These are phyloP conservation scores for Agonopterix heracliana DNA, from an alignment of 2,888 invertebrate genomes.

Conservation along the genomic window DNA sequence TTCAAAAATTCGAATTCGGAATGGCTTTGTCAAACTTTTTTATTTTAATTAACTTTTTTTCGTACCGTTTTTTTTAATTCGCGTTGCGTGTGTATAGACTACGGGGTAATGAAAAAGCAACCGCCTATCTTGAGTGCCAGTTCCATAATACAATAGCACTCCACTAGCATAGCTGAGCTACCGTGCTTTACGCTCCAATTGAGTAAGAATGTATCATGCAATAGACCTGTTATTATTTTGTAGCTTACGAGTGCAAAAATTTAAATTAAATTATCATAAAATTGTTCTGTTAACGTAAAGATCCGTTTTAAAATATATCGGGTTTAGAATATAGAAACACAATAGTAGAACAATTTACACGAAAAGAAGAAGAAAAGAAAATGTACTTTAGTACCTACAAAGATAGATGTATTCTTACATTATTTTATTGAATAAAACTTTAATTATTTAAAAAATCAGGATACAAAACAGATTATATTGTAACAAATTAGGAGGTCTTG, in stretches of 20 bases:
- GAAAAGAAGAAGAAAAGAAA: too few species aligned
- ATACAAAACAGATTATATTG: too few species aligned
- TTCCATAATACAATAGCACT: slow-evolving; percentile 41
- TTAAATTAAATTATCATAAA: too few species aligned
- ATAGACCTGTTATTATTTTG: slow-evolving; percentile 15
- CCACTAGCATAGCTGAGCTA: slow-evolving; percentile 39
- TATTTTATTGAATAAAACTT: too few species aligned
- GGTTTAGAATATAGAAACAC: too few species aligned
- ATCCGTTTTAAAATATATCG: too few species aligned
- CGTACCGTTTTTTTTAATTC: slow-evolving; percentile 20
- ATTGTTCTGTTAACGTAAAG: too few species aligned
- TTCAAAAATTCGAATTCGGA: neutral
- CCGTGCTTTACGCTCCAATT: slow-evolving; percentile 62
- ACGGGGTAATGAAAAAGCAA: slow-evolving; percentile 36
- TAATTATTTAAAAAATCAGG: too few species aligned
- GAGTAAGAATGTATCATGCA: slow-evolving; percentile 67
- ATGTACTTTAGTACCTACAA: too few species aligned
- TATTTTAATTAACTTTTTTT: slow-evolving; percentile 6
- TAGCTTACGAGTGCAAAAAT: neutral
- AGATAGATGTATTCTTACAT: too few species aligned
- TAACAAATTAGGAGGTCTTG: too few species aligned
- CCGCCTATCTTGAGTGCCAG: slow-evolving; percentile 56
- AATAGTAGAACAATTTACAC: too few species aligned
- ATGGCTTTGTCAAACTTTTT: slow-evolving; percentile 1
- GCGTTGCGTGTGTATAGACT: slow-evolving; percentile 20